Conservation (phyloP, 2,888 invertebrate genomes). For the Drosophila villosipedis region DNA sequence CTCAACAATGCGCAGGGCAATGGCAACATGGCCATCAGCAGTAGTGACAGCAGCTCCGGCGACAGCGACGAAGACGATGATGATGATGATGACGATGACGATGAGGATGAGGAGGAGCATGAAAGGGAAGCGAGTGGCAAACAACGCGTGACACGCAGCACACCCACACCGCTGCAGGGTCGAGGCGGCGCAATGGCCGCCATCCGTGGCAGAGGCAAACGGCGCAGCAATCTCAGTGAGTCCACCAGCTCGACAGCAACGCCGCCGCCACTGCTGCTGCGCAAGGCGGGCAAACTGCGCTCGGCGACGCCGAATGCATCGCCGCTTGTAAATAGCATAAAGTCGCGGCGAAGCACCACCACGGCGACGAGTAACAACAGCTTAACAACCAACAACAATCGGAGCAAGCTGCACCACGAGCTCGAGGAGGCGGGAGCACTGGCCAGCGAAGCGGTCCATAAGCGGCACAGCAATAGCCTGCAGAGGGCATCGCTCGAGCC, state of each 20-base stretch:
- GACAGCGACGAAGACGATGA: constrained; percentile 64
- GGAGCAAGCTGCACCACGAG: constrained; percentile 41
- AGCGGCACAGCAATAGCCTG: constrained; percentile 44
- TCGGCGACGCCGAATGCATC: constrained; percentile 64
- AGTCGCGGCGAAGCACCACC: constrained; percentile 62
- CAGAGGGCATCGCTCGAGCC: constrained; percentile 89
- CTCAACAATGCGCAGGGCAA: constrained; percentile 59
- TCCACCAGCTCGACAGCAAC: constrained; percentile 72
- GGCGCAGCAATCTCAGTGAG: constrained; percentile 70
- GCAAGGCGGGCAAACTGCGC: constrained; percentile 55
- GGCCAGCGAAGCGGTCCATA: constrained; percentile 23
- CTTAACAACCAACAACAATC: constrained; percentile 45
- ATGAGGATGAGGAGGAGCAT: constrained; percentile 29
- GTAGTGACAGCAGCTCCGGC: constrained; percentile 71
- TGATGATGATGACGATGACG: constrained; percentile 43
- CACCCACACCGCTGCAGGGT: constrained; percentile 46
- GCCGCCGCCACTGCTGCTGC: constrained; percentile 67
- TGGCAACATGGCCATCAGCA: constrained; percentile 77
- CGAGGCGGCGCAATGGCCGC: constrained; percentile 49
- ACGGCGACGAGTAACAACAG: constrained; percentile 42
- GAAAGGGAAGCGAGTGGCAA: constrained; percentile 23
- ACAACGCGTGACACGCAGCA: constrained; percentile 58
- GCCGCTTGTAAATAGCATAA: constrained; percentile 66
- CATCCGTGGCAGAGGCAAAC: constrained; percentile 60
- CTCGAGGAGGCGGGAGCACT: constrained; percentile 42